phyloP scores from a whole-genome alignment of 2,797 vertebrate species.

The Mionectes olivaceus region DNA sequence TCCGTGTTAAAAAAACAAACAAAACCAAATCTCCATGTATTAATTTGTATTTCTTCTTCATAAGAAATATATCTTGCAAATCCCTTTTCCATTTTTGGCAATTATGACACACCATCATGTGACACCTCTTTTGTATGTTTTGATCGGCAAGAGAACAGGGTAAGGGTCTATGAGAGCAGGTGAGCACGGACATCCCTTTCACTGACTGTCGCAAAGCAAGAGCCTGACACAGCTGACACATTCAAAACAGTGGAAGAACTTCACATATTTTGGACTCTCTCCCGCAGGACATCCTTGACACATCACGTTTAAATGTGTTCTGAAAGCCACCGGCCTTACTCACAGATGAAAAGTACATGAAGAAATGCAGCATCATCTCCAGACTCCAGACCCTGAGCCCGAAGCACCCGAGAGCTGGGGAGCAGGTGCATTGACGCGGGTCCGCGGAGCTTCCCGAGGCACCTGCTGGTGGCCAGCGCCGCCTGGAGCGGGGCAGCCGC shows the following conservation, averaged over 20 bases:
- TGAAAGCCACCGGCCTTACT: background rate
- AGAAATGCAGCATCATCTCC: background rate
- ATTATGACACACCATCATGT: fast-evolving
- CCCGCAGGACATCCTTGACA: fast-evolving
- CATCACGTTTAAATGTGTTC: fast-evolving
- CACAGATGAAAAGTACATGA: fast-evolving
- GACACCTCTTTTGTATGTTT: background rate
- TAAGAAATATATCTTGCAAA: background rate
- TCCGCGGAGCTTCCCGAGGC: background rate
- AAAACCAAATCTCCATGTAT: background rate
- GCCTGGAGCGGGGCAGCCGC: fast-evolving
- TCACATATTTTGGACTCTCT: background rate
- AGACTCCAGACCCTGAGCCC: background rate
- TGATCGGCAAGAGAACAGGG: fast-evolving
- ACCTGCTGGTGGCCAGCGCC: fast-evolving
- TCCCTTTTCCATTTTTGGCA: background rate
- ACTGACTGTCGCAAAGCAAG: fast-evolving
- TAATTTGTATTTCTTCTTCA: background rate
- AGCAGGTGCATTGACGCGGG: fast-evolving
- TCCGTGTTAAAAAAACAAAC: background rate
- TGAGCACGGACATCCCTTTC: background rate
- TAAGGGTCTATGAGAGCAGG: background rate
- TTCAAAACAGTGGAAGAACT: background rate
- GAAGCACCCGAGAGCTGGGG: background rate
- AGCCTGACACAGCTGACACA: background rate